Conservation (phyloP, 2,888 invertebrate genomes). For the Papilio gigon region DNA sequence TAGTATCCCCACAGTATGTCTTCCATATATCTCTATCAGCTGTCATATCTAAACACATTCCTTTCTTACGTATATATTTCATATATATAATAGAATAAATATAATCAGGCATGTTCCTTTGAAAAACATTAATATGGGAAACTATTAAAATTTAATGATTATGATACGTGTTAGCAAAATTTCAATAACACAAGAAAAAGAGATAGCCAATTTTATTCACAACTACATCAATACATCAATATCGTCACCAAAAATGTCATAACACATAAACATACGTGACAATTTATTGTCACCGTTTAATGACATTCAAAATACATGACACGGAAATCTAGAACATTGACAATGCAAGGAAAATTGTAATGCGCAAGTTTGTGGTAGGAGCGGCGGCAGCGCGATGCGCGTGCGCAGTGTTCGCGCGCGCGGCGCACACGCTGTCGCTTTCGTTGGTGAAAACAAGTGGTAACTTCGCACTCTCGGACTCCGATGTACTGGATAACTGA, state of each 20-base stretch:
- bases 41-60: no score
- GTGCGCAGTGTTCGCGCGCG: slow-evolving; percentile 25
- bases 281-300: neutral
- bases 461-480: slow-evolving; percentile 9
- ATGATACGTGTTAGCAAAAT: no score
- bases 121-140: no score
- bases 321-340: slow-evolving; percentile 29
- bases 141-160: no score
- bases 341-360: slow-evolving; percentile 15
- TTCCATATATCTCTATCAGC: no score
- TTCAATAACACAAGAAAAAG: no score
- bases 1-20: no score
- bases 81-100: no score
- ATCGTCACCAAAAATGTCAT: neutral
- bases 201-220: no score
- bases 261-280: neutral
- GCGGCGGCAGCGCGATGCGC: neutral
- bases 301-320: slow-evolving; percentile 25
- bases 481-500: neutral
- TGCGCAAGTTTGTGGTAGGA: slow-evolving; percentile 15
- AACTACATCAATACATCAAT: neutral
- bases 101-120: no score
- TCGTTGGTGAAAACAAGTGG: slow-evolving; percentile 30
- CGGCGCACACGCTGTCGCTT: slow-evolving; percentile 30
- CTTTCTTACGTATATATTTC: no score